Evolutionary conservation across 2,888 invertebrate species (phyloP).

Genomic region (Himalopsyche tibetana): DNA sequence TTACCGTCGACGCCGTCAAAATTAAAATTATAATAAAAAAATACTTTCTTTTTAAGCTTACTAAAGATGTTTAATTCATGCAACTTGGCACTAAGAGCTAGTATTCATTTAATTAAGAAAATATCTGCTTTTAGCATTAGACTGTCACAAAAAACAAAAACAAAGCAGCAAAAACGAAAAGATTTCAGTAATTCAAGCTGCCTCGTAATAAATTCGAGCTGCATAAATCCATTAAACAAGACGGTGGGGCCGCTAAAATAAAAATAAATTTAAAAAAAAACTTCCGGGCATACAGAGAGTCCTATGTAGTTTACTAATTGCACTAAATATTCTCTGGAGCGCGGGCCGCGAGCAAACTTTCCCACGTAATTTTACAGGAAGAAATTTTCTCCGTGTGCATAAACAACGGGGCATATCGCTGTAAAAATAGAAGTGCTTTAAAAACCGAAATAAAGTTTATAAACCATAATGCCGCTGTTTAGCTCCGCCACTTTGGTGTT

Average conservation of each 20-base stretch:
- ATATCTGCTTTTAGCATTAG: neutral
- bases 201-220: constrained; percentile 17
- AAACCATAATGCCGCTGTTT: neutral
- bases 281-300: neutral
- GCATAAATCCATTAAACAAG: constrained; percentile 30
- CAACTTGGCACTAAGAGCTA: neutral
- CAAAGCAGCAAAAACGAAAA: neutral
- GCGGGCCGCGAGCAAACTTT: neutral
- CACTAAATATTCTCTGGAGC: constrained; percentile 16
- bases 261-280: constrained; percentile 1
- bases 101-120: neutral
- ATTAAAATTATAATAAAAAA: too few species aligned
- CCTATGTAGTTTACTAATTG: constrained; percentile 28
- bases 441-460: neutral
- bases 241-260: neutral
- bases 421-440: neutral
- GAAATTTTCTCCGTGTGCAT: neutral
- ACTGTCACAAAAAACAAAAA: neutral
- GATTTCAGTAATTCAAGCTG: constrained; percentile 15
- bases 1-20: too few species aligned
- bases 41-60: too few species aligned
- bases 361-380: constrained; percentile 4
- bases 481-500: neutral
- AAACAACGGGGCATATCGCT: constrained; percentile 6
- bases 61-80: too few species aligned